Conservation (phyloP, 2,113 vertebrate genomes). For the Nipponia nippon region DNA sequence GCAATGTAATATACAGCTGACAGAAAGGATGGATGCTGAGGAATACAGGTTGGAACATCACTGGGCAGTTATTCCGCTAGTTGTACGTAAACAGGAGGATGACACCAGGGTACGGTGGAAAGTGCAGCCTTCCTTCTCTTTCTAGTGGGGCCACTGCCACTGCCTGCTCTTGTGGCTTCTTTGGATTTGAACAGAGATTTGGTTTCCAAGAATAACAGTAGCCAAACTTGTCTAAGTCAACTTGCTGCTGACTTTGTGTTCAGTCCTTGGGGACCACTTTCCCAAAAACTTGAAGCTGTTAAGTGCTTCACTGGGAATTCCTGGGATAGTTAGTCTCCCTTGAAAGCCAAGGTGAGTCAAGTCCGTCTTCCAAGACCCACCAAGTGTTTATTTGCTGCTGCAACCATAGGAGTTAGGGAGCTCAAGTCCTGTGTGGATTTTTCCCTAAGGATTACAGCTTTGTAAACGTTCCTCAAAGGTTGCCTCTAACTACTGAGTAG, state of each 20-base stretch:
- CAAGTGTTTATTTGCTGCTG: background rate
- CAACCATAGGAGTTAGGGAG: background rate
- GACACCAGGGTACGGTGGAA: background rate
- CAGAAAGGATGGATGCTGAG: background rate
- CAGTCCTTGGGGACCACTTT: background rate
- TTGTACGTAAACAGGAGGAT: background rate
- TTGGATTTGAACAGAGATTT: background rate
- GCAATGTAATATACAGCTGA: background rate
- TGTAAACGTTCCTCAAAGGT: background rate
- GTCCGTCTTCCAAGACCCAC: background rate
- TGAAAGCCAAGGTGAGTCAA: background rate
- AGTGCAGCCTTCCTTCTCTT: background rate
- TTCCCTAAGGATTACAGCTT: background rate
- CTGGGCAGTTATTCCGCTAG: background rate
- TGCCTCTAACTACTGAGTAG: background rate
- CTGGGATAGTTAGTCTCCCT: background rate
- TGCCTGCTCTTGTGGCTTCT: background rate
- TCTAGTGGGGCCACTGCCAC: background rate
- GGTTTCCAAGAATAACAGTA: background rate
- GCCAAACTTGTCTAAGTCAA: background rate
- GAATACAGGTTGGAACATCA: background rate
- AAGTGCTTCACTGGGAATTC: background rate
- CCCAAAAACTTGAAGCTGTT: background rate
- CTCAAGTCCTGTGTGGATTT: background rate
- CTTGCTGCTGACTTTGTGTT: background rate